These are phyloP conservation scores for Periplaneta americana DNA, from an alignment of 1,140 invertebrate genomes.

Conservation along the genomic window DNA sequence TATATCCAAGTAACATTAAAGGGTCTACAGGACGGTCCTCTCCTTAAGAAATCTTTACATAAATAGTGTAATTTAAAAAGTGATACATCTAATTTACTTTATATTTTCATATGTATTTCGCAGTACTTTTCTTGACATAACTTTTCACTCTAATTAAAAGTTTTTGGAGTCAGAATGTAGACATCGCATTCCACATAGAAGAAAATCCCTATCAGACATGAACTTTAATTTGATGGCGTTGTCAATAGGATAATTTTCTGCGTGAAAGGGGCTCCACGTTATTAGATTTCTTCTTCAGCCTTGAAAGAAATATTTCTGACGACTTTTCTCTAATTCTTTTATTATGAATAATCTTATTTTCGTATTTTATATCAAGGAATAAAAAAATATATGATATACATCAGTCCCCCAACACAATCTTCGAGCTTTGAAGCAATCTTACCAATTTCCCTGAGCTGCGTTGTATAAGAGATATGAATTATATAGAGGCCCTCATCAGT, in stretches of 20 bases:
- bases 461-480: background rate
- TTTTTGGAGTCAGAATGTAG: too few relatives aligned
- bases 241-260: background rate
- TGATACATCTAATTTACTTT: too few relatives aligned
- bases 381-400: background rate
- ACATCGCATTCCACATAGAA: too few relatives aligned
- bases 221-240: too few relatives aligned
- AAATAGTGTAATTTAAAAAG: too few relatives aligned
- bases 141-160: too few relatives aligned
- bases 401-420: background rate
- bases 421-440: background rate
- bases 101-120: too few relatives aligned
- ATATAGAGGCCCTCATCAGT: background rate
- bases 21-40: too few relatives aligned
- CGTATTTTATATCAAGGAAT: background rate
- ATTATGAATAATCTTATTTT: background rate
- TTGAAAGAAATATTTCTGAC: background rate
- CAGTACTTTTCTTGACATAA: too few relatives aligned
- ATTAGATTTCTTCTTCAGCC: background rate
- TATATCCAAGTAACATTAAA: too few relatives aligned
- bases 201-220: too few relatives aligned
- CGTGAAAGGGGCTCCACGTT: background rate
- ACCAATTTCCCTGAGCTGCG: background rate
- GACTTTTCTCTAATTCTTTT: background rate
- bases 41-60: too few relatives aligned